Evolutionary conservation across 2,797 vertebrate genomes (phyloP).

Genomic region (Heteromormyrus szaboi): DNA sequence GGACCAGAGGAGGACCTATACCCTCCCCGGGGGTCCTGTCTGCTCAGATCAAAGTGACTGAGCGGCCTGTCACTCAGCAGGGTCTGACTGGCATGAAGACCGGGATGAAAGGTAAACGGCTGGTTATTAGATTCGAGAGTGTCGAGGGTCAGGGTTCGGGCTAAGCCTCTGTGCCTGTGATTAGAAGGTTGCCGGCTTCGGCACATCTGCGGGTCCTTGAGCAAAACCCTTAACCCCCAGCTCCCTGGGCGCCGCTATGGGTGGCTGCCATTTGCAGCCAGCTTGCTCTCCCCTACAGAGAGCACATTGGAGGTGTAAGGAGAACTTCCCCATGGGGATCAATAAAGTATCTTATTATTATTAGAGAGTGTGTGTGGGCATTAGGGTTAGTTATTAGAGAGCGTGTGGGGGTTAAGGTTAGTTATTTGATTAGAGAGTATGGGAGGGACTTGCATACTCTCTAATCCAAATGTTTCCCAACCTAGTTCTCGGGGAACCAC

Average conservation of each 20-base stretch:
- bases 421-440: neutral
- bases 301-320: neutral
- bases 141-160: neutral
- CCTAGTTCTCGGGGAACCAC: neutral
- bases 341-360: neutral
- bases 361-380: neutral
- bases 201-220: neutral
- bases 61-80: conserved; percentile 93
- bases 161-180: neutral
- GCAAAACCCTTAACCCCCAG: neutral
- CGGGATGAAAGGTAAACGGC: conserved; percentile 73
- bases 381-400: neutral
- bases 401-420: neutral
- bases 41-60: conserved; percentile 86
- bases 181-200: neutral
- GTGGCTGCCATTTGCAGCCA: neutral
- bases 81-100: conserved; percentile 97
- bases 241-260: neutral
- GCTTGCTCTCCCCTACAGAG: neutral
- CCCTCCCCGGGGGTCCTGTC: conserved; percentile 70
- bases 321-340: neutral
- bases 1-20: conserved; percentile 62
- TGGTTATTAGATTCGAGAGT: neutral
- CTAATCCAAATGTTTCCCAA: neutral
- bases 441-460: neutral